Conservation (phyloP, 2,113 vertebrate species). For the Ophthalmotilapia sp. region DNA sequence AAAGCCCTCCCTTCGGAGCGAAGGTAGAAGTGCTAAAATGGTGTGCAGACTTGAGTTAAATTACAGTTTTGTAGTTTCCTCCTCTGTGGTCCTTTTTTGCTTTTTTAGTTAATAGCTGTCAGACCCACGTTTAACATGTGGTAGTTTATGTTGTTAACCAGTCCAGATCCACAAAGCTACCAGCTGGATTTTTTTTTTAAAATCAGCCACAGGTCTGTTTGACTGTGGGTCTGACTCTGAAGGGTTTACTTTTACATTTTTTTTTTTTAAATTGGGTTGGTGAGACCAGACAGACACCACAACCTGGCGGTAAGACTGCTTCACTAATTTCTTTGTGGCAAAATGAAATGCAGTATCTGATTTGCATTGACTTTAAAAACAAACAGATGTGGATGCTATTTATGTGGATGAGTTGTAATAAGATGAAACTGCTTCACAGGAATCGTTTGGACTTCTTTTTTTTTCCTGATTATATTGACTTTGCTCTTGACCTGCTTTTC, state of each 20-base stretch:
- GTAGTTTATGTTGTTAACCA: neutral
- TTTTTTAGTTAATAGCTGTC: neutral
- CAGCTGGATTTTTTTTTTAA: accelerated
- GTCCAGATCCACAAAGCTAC: neutral
- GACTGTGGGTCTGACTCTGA: conserved; percentile 24
- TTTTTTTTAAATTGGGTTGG: neutral
- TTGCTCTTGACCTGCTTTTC: conserved; percentile 87
- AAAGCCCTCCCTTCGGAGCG: accelerated
- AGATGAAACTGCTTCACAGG: conserved; percentile 24
- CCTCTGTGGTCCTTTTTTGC: neutral
- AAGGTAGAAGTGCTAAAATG: neutral
- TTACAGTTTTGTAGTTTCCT: neutral
- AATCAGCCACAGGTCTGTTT: neutral
- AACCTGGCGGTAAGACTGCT: conserved; percentile 60
- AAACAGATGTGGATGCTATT: neutral
- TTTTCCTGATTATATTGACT: conserved; percentile 46
- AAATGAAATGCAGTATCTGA: conserved; percentile 31
- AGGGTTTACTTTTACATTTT: neutral
- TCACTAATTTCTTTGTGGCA: conserved; percentile 58
- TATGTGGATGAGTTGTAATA: neutral
- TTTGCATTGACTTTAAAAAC: neutral
- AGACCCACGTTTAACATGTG: conserved; percentile 7
- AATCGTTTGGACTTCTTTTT: conserved; percentile 8
- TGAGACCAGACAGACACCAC: conserved; percentile 19
- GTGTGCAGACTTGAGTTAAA: neutral